These are phyloP conservation scores for Macroteleia sp. DNA, from an alignment of 2,888 invertebrate species.

Conservation along the genomic window DNA sequence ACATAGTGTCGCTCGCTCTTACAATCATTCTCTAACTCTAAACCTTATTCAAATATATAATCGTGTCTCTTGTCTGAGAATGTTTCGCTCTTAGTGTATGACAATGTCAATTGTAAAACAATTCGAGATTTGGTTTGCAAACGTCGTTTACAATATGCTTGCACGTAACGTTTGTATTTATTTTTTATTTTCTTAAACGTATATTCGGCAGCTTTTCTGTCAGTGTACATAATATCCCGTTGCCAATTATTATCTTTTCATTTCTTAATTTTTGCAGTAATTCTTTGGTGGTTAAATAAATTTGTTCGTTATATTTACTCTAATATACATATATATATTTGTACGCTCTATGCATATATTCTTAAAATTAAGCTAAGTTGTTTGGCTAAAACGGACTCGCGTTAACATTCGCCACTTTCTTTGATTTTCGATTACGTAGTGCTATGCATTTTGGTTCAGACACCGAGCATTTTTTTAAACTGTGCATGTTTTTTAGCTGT, in stretches of 20 bases:
- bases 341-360: conserved; percentile 52
- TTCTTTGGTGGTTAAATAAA: conserved; percentile 1
- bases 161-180: not conserved
- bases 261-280: too few relatives aligned
- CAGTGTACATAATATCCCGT: too few relatives aligned
- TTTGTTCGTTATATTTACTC: conserved; percentile 34
- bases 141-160: conserved; percentile 5
- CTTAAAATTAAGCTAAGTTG: conserved; percentile 47
- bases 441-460: conserved; percentile 8
- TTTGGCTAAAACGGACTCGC: conserved; percentile 45
- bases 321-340: conserved; percentile 60
- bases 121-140: conserved; percentile 28
- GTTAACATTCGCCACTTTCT: conserved; percentile 42
- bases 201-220: conserved; percentile 54
- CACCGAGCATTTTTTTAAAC: not conserved
- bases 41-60: conserved; percentile 44
- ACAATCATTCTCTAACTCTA: conserved; percentile 38
- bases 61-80: conserved; percentile 37
- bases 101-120: conserved; percentile 46
- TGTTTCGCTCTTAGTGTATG: conserved; percentile 24
- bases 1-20: conserved; percentile 69
- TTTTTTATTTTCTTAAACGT: conserved; percentile 35
- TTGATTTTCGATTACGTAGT: conserved; percentile 43
- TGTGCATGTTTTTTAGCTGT: too few relatives aligned
- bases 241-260: too few relatives aligned